Conservation (phyloP, 2,797 vertebrate species). For the Acrossocheilus wenchowensis region DNA sequence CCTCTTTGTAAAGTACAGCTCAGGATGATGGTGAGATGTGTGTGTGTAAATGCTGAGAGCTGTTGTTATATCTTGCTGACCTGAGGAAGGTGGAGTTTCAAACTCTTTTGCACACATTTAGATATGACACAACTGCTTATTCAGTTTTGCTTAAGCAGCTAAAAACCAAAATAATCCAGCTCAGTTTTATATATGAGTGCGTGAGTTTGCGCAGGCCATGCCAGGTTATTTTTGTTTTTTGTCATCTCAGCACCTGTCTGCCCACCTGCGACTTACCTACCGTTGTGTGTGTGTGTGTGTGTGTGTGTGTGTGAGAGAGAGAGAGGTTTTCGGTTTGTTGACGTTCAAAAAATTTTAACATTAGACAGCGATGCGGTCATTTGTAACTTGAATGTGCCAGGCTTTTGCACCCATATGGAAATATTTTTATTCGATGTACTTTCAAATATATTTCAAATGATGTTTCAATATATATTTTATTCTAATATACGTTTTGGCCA, state of each 20-base stretch:
- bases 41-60: slow-evolving; percentile 23
- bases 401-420: background rate
- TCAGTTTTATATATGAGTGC: slow-evolving; percentile 16
- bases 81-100: background rate
- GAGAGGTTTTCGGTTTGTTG: background rate
- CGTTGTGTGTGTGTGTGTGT: background rate
- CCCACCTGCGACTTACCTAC: slow-evolving; percentile 51
- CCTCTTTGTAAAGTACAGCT: background rate
- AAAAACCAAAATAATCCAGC: slow-evolving; percentile 44
- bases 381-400: background rate
- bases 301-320: background rate
- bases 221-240: slow-evolving; percentile 59
- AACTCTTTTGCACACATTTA: background rate
- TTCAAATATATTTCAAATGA: background rate
- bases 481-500: background rate
- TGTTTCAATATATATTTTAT: background rate
- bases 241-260: slow-evolving; percentile 56
- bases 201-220: slow-evolving; percentile 36
- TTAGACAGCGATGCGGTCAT: background rate
- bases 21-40: slow-evolving; percentile 7
- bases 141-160: slow-evolving; percentile 49
- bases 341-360: background rate
- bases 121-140: slow-evolving; percentile 31
- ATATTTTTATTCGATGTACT: background rate
- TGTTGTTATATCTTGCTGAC: slow-evolving; percentile 45